Evolutionary conservation across 2,797 vertebrate genomes (phyloP), one percentile per base, ranked within the genome.

Genomic region (Phyllotis vaccarum): DNA sequence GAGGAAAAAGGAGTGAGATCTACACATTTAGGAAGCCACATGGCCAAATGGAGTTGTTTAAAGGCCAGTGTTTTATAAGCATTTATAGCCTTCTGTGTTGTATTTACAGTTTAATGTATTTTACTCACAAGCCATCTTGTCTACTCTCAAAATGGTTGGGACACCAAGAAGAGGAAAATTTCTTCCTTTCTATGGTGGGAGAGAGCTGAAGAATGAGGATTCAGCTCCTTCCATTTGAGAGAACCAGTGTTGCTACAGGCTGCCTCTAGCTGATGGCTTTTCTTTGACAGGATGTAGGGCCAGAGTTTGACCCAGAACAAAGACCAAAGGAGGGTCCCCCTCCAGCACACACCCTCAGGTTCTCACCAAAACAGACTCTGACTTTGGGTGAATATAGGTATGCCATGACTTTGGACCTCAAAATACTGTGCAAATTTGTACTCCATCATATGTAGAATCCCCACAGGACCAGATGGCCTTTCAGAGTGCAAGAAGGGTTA

Each of bases 81-180:
- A 54, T 52, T 24, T 60, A n/a, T 24, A 74, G 62, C 19, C 6
- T 68, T 75, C 31, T 86, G 43, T 78, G 2, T 62, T 88, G 22
- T 94, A 12, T 64, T 93, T 91, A 91, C 27, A 74, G 62, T 56
- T 88, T 70, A 79, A 70, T 82, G 49, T 62, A 81, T 92, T 82
- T 31, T 66, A 37, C 62, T 86, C 80, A 27, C 3, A 86, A 92
- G 72, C 29, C 43, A 74, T 74, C 27, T 70, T 79, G 49, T 58
- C 11, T 43, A 85, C 86, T 81, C 40, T 82, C 72, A 92, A 80
- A 90, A 90, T 85, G 46, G 14, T 29, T 12, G 54, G 88, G 56
- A 89, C 56, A 92, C 6, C 6, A 89, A 56, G 40, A 70, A 37
- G 49, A 94, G 6, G 89, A 74, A 74, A 95, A 68, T 68, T 1